Evolutionary conservation across 2,113 vertebrate species (phyloP).

Genomic region (Amphilophus citrinellus): DNA sequence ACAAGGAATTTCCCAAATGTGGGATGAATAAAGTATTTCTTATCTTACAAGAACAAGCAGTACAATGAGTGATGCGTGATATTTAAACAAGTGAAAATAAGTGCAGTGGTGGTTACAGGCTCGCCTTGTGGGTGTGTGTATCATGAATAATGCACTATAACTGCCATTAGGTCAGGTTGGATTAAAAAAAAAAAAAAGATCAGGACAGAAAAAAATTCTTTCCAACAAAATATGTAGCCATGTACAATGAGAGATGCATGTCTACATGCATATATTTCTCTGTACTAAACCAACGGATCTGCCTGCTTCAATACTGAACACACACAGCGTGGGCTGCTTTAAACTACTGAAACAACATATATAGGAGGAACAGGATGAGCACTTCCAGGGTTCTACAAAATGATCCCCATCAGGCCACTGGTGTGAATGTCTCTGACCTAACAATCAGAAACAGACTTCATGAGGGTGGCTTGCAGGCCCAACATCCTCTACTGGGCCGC

Average conservation of each 20-base stretch:
- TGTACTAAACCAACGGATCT: not conserved
- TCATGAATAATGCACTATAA: conserved; percentile 35
- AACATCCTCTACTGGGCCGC: too few species aligned
- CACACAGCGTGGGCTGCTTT: not conserved
- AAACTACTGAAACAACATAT: not conserved
- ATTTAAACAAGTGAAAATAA: conserved; percentile 28
- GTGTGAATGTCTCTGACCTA: too few species aligned
- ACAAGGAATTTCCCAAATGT: not conserved
- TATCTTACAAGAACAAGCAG: not conserved
- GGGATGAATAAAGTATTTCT: not conserved
- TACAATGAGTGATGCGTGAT: not conserved
- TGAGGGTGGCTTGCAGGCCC: too few species aligned
- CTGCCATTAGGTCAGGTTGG: conserved; percentile 40
- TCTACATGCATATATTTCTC: not conserved
- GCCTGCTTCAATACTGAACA: not conserved
- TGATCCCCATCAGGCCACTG: too few species aligned
- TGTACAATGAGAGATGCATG: not conserved
- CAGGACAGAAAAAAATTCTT: not conserved
- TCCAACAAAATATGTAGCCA: not conserved
- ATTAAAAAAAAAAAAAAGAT: conserved; percentile 10
- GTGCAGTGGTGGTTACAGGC: not conserved
- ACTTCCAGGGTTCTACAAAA: too few species aligned
- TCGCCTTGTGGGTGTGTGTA: conserved; percentile 32
- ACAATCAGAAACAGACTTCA: too few species aligned
- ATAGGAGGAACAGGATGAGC: too few species aligned